Evolutionary conservation across 30 jellyfish, hydroid and myxozoan species (phyloP).

Genomic region (Cassiopea xamachana): DNA sequence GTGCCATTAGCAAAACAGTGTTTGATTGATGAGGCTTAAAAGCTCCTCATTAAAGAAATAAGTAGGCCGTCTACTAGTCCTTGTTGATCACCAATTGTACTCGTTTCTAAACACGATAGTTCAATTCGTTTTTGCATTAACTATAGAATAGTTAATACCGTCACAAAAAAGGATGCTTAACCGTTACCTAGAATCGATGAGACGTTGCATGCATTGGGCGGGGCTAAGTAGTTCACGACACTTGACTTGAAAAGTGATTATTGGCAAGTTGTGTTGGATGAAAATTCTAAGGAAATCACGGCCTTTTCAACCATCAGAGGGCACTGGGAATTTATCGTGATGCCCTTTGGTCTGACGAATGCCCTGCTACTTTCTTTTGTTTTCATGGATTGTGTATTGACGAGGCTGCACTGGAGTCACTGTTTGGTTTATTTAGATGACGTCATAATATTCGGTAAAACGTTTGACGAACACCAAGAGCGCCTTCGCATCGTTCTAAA

Average conservation of each 20-base stretch:
- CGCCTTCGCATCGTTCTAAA: constrained; percentile 33
- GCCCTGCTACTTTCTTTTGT: constrained; percentile 80
- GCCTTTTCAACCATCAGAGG: constrained; percentile 77
- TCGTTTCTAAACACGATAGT: constrained; percentile 53
- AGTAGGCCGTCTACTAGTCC: constrained; percentile 74
- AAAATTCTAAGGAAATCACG: constrained; percentile 37
- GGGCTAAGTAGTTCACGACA: constrained; percentile 53
- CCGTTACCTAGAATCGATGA: constrained; percentile 74
- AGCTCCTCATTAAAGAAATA: constrained; percentile 29
- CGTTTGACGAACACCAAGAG: constrained; percentile 51
- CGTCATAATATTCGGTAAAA: constrained; percentile 57
- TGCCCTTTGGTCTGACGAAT: constrained; percentile 72
- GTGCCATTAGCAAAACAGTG: constrained; percentile 39
- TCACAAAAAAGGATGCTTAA: constrained; percentile 59
- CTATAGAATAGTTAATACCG: constrained; percentile 61
- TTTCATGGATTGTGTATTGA: constrained; percentile 44
- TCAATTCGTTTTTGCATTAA: constrained; percentile 71
- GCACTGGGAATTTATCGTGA: constrained; percentile 38
- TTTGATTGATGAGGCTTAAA: constrained; percentile 42
- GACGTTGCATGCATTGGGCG: constrained; percentile 48
- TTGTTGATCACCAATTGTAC: constrained; percentile 74
- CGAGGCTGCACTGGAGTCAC: constrained; percentile 42
- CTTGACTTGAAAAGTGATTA: constrained; percentile 64
- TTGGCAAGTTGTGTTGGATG: constrained; percentile 65
- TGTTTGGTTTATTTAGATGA: constrained; percentile 78